phyloP scores from a whole-genome alignment of 35 echinoderm and acorn worm genomes.

The Ptychodera flava region DNA sequence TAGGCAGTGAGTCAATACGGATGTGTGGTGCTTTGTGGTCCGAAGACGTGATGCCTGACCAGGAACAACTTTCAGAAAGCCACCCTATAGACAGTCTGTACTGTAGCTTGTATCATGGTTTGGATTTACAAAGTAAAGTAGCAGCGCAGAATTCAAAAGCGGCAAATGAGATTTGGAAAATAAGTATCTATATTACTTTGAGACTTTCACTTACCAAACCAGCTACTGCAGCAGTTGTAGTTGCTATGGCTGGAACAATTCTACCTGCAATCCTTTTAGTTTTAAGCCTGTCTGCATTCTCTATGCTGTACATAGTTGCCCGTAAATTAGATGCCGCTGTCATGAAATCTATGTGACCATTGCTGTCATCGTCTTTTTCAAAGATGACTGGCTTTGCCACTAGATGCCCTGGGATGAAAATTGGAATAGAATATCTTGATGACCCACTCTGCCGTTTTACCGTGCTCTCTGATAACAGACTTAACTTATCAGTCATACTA shows the following conservation, averaged over 20 bases:
- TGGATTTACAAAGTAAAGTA: too few species aligned
- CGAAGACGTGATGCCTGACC: too few species aligned
- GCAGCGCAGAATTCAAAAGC: too few species aligned
- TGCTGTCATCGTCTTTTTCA: constrained; percentile 96
- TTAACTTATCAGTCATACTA: too few species aligned
- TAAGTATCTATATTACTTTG: too few species aligned
- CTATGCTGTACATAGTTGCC: constrained; percentile 86
- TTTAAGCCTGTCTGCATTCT: constrained; percentile 85
- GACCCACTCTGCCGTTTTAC: background rate
- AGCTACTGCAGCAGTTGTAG: constrained; percentile 88
- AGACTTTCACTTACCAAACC: constrained; percentile 67
- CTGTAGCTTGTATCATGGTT: too few species aligned
- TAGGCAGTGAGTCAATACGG: too few species aligned
- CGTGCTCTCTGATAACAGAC: background rate
- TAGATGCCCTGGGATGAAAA: constrained; percentile 12
- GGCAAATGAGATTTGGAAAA: too few species aligned
- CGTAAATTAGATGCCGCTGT: constrained; percentile 78
- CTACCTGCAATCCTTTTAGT: constrained; percentile 88
- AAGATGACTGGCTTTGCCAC: constrained; percentile 55
- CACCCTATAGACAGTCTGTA: too few species aligned
- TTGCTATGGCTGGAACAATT: constrained; percentile 95
- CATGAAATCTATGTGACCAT: constrained; percentile 95
- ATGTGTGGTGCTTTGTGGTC: too few species aligned
- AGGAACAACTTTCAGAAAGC: too few species aligned
- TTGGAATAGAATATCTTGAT: background rate